Evolutionary conservation across 2,113 vertebrate species (phyloP).

Genomic region (Crocuta crocuta): DNA sequence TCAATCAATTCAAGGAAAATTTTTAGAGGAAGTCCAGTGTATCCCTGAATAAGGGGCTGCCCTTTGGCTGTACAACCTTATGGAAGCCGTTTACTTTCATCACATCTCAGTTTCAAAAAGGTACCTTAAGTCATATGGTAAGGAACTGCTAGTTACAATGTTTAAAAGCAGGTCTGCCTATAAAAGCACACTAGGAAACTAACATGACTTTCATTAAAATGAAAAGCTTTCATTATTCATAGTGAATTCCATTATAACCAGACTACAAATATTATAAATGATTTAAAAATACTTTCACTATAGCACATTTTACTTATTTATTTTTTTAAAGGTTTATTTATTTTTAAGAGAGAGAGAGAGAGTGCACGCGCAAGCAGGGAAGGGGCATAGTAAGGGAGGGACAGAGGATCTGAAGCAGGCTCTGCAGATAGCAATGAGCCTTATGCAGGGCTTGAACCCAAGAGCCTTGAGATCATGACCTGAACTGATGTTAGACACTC

Average conservation of each 20-base stretch:
- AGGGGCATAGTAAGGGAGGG: no score
- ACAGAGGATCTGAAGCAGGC: no score
- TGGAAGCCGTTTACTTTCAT: not conserved
- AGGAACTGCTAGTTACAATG: not conserved
- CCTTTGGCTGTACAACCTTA: not conserved
- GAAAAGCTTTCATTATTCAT: not conserved
- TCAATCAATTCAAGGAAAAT: not conserved
- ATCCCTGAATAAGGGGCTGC: not conserved
- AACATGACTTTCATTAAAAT: not conserved
- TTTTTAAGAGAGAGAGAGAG: no score
- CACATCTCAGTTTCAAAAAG: not conserved
- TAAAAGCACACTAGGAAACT: not conserved
- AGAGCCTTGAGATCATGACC: no score
- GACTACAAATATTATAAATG: not conserved
- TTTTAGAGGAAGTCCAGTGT: not conserved
- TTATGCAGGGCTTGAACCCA: no score
- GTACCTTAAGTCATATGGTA: not conserved
- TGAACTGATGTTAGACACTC: no score
- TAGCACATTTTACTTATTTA: not conserved
- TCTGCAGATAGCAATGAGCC: no score
- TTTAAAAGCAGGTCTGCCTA: not conserved
- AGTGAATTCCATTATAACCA: not conserved
- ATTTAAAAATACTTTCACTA: slow-evolving; percentile 3
- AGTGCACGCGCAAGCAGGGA: no score
- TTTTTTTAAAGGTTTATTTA: no score